Percentiles rank a stretch among this genome's conserved stretches.
Conservation (phyloP, 2,888 invertebrate species). For the Eugnorisma glareosa region DNA sequence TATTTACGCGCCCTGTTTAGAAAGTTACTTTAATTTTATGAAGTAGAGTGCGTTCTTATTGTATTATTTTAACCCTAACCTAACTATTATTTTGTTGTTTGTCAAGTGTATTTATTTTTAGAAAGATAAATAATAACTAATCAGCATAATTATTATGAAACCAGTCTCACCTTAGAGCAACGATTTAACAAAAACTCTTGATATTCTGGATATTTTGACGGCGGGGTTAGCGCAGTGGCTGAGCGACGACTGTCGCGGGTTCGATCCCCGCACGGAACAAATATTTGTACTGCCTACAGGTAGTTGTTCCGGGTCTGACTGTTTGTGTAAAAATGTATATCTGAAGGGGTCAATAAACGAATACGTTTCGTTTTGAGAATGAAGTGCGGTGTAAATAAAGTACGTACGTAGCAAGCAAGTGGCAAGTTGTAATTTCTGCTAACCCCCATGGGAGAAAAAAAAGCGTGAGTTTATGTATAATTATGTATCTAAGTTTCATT, state of each 20-base stretch:
- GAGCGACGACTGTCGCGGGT: too few species aligned
- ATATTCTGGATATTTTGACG: background rate
- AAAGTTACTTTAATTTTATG: slow-evolving; percentile 10
- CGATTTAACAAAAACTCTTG: background rate
- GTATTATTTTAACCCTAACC: background rate
- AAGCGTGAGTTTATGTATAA: background rate
- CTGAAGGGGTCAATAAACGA: too few species aligned
- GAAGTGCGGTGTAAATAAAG: background rate
- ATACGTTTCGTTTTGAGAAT: background rate
- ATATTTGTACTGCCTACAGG: background rate
- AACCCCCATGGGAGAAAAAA: background rate
- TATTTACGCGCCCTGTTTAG: slow-evolving; percentile 19
- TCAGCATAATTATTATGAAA: too few species aligned
- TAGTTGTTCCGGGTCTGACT: background rate
- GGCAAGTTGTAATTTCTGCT: background rate
- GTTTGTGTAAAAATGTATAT: too few species aligned
- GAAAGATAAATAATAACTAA: background rate
- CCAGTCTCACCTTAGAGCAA: background rate
- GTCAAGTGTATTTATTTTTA: background rate
- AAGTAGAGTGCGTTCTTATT: background rate
- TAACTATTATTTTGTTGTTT: background rate
- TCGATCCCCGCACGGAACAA: background rate
- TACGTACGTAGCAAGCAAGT: background rate
- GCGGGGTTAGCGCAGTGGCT: too few species aligned
- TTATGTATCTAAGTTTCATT: background rate